Base-by-base conservation (phyloP, 1,140 invertebrate genomes). In the Spodoptera frugiperda region DNA sequence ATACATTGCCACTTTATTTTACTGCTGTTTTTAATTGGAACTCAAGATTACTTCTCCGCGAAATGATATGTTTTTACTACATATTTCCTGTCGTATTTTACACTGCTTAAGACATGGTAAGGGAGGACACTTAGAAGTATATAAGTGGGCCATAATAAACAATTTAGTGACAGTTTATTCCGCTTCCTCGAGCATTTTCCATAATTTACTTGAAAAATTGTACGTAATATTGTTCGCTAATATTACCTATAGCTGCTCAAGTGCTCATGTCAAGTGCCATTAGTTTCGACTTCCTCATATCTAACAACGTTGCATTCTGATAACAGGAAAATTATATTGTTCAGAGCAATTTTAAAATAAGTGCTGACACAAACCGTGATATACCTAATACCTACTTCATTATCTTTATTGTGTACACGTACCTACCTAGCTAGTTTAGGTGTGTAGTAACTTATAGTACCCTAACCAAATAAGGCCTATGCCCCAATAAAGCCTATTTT, bases 211-310 rank as follows among this genome's bases (percentile, higher is more conserved):
- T 71, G 5, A 73, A 59, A 73, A 59, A 73, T 59, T 59, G 59
- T 73, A 44, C 44, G 49, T 59, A 49, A 73, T 46, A 73, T 59
- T 73, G 54, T 39, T 55, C 51, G 15, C 14, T 11, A 53, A 44
- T 17, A 46, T 68, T 71, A n/a, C n/a, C n/a, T n/a, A 71, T 54
- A 71, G 48, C 8, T 25, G 5, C 25, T 25, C 25, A 2, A 4
- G 25, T 25, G 25, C 25, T 25, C 67, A 71, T 71, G 70, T 59
- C 54, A 73, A 59, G 39, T 59, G 54, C 55, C 19, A 73, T 73
- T 73, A 73, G 70, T 59, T 25, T 73, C 15, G 53, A 73, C 44
- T 73, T 73, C 70, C 70, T 73, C 68, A 44, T 71, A 71, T 71
- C 68, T 71, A 55, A 73, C 54, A 57, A 12, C 19, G 12, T 57